phyloP scores from a whole-genome alignment of 2,113 vertebrate genomes.

The Archocentrus centrarchus region DNA sequence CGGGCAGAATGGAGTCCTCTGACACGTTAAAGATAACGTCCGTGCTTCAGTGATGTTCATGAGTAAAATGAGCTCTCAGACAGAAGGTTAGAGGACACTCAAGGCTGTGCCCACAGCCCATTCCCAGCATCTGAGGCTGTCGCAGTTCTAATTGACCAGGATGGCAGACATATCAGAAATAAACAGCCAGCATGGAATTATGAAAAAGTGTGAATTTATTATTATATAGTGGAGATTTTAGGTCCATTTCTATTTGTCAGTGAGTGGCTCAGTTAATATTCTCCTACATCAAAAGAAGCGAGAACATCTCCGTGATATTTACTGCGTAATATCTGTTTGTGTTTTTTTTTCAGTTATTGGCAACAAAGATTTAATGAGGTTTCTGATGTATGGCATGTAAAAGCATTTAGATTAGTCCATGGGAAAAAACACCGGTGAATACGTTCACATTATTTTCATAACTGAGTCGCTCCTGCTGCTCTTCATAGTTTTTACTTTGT shows the following conservation, averaged over 20 bases:
- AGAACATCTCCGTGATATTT: not conserved
- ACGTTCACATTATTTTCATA: fast-evolving
- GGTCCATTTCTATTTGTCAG: not conserved
- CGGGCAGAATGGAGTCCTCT: not conserved
- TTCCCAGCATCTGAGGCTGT: not conserved
- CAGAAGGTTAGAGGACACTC: not conserved
- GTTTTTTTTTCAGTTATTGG: not conserved
- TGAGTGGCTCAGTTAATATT: not conserved
- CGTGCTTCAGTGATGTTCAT: not conserved
- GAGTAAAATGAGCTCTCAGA: not conserved
- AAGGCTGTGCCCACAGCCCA: not conserved
- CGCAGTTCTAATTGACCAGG: not conserved
- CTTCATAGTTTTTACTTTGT: not conserved
- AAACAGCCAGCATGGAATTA: not conserved
- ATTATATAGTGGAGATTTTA: not conserved
- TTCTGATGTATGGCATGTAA: not conserved
- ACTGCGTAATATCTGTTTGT: not conserved
- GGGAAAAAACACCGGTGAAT: fast-evolving
- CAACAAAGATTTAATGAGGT: not conserved
- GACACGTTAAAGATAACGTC: not conserved
- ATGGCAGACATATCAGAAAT: not conserved
- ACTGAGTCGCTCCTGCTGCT: not conserved
- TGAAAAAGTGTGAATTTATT: not conserved
- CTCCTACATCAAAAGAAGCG: not conserved
- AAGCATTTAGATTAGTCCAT: not conserved